phyloP scores from a whole-genome alignment of 2,888 invertebrate genomes.

The Neuroscelio doddi region DNA sequence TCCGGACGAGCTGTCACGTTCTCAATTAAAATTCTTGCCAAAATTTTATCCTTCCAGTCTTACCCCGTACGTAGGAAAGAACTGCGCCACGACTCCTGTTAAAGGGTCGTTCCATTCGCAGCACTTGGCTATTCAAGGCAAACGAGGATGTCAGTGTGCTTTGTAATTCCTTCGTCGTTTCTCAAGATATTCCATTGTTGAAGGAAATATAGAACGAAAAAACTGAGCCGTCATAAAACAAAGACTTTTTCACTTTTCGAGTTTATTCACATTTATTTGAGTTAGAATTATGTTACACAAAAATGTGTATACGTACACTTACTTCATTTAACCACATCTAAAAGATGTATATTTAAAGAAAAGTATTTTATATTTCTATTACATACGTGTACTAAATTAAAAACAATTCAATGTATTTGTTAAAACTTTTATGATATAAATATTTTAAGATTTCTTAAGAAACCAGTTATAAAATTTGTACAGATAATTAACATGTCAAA shows the following conservation, averaged over 20 bases:
- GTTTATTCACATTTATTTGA: neutral
- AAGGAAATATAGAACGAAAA: slow-evolving; percentile 14
- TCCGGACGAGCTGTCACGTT: slow-evolving; percentile 53
- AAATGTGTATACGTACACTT: neutral
- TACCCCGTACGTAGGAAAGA: slow-evolving; percentile 31
- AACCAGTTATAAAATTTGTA: too few relatives aligned
- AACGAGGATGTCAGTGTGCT: slow-evolving; percentile 34
- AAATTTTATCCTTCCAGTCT: slow-evolving; percentile 56
- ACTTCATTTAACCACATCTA: too few relatives aligned
- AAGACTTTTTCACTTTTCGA: neutral
- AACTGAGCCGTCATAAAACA: slow-evolving; percentile 8
- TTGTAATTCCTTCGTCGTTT: slow-evolving; percentile 34
- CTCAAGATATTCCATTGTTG: slow-evolving; percentile 30
- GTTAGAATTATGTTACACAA: neutral
- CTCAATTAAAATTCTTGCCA: slow-evolving; percentile 63
- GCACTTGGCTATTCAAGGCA: slow-evolving; percentile 36
- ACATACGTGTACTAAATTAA: too few relatives aligned
- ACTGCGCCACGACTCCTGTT: slow-evolving; percentile 15
- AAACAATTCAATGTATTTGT: too few relatives aligned
- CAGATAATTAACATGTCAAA: too few relatives aligned
- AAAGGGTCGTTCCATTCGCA: slow-evolving; percentile 17
- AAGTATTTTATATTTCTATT: too few relatives aligned
- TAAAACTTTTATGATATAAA: too few relatives aligned
- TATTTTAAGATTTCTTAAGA: too few relatives aligned
- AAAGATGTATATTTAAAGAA: too few relatives aligned